These are phyloP conservation scores for Hesperia comma DNA, from an alignment of 2,888 invertebrate species.

Conservation along the genomic window DNA sequence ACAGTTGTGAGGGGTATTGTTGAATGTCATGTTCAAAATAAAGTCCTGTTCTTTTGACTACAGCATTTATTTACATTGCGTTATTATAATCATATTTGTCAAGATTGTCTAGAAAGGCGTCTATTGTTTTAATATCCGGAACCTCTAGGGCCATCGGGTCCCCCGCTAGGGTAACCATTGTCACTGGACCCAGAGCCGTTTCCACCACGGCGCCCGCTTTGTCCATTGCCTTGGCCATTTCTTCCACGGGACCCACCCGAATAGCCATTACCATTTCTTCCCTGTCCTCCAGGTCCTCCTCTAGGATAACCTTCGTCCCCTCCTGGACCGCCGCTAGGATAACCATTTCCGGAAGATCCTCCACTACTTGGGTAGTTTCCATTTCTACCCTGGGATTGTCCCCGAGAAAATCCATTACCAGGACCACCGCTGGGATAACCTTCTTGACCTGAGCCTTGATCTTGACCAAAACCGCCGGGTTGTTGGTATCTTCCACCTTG, in stretches of 20 bases:
- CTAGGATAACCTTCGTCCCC: slow-evolving; percentile 39
- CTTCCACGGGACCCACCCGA: slow-evolving; percentile 31
- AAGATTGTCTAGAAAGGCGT: slow-evolving; percentile 17
- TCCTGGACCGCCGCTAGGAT: slow-evolving; percentile 45
- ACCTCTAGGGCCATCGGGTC: slow-evolving; percentile 71
- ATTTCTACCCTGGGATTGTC: background rate
- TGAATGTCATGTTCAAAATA: background rate
- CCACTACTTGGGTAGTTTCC: slow-evolving; percentile 38
- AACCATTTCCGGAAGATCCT: slow-evolving; percentile 44
- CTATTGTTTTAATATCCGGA: slow-evolving; percentile 63
- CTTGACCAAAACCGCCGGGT: slow-evolving; percentile 25
- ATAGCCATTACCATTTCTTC: slow-evolving; percentile 37
- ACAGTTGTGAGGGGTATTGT: background rate
- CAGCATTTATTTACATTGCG: slow-evolving; percentile 33
- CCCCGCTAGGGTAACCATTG: slow-evolving; percentile 73
- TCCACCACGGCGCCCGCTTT: slow-evolving; percentile 45
- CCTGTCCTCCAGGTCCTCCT: slow-evolving; percentile 34
- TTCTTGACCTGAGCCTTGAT: slow-evolving; percentile 41
- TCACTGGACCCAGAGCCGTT: slow-evolving; percentile 49
- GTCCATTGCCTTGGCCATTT: slow-evolving; percentile 32
- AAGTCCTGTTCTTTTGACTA: slow-evolving; percentile 22
- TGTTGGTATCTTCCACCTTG: slow-evolving; percentile 42
- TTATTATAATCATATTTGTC: slow-evolving; percentile 21
- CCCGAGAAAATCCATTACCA: slow-evolving; percentile 43
- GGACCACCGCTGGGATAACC: slow-evolving; percentile 38